Evolutionary conservation across 2,797 vertebrate genomes (phyloP).

Genomic region (Enteromius unitaeniatus): DNA sequence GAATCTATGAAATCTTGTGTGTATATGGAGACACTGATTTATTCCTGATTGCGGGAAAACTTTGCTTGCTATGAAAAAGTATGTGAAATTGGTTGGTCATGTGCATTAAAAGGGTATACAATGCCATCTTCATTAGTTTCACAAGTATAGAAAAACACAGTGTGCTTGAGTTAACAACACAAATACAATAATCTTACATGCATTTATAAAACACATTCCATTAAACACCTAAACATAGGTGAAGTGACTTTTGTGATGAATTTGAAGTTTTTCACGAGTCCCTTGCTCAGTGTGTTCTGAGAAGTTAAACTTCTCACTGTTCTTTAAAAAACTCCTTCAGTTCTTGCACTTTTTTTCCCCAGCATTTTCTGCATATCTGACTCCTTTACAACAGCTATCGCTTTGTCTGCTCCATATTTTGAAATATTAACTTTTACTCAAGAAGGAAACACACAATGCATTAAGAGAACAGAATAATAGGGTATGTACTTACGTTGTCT

Average conservation of each 20-base stretch:
- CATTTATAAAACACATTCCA: background rate
- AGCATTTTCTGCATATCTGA: background rate
- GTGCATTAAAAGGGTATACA: background rate
- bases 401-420: background rate
- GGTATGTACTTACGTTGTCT: background rate
- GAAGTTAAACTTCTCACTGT: background rate
- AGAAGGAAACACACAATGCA: background rate
- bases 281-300: background rate
- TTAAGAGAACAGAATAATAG: background rate
- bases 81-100: background rate
- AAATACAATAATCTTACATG: background rate
- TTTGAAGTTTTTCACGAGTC: background rate
- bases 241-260: background rate
- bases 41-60: background rate
- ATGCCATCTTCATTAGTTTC: background rate
- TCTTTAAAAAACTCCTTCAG: background rate
- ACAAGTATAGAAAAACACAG: background rate
- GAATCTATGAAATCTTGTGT: conserved; percentile 15
- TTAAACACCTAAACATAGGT: background rate
- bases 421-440: background rate
- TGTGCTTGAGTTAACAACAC: background rate
- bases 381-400: background rate
- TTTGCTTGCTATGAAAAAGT: background rate
- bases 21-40: background rate
- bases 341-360: background rate